These are phyloP conservation scores for Gobio occitaniae DNA, from an alignment of 2,797 vertebrate genomes.

Conservation along the genomic window DNA sequence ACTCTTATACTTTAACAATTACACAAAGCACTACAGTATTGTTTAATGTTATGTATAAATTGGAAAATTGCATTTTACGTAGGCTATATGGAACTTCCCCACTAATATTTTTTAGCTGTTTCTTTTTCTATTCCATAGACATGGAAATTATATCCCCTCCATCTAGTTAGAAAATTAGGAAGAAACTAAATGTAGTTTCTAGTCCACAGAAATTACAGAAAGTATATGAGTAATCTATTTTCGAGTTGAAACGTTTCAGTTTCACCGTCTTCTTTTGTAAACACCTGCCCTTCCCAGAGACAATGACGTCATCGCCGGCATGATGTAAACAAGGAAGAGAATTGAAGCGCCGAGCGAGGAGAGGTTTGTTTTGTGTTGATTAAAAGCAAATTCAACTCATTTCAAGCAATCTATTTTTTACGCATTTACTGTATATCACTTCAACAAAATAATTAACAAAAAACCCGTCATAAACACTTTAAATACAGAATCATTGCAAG, in stretches of 20 bases:
- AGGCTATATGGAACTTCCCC: not conserved
- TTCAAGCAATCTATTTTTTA: not conserved
- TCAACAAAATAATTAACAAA: not conserved
- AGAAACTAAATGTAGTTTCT: too few species aligned
- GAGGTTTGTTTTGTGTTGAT: not conserved
- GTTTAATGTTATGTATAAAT: not conserved
- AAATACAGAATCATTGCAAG: not conserved
- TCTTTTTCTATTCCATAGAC: not conserved
- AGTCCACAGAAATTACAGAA: not conserved
- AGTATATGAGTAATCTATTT: not conserved
- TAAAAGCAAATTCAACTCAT: not conserved
- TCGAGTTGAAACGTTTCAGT: not conserved
- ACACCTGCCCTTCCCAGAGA: too few species aligned
- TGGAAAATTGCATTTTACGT: not conserved
- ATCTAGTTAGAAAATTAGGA: too few species aligned
- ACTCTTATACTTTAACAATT: not conserved
- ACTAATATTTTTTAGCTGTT: too few species aligned
- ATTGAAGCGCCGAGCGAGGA: not conserved
- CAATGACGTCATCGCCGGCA: constrained; percentile 26
- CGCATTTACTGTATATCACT: not conserved
- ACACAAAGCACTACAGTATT: not conserved
- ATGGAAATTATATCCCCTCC: not conserved
- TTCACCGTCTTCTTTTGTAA: not conserved
- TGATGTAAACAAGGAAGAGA: constrained; percentile 57
- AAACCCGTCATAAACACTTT: not conserved